These are phyloP conservation scores for Rattus norvegicus DNA, from an alignment of 2,113 vertebrate species.

Conservation along the genomic window DNA sequence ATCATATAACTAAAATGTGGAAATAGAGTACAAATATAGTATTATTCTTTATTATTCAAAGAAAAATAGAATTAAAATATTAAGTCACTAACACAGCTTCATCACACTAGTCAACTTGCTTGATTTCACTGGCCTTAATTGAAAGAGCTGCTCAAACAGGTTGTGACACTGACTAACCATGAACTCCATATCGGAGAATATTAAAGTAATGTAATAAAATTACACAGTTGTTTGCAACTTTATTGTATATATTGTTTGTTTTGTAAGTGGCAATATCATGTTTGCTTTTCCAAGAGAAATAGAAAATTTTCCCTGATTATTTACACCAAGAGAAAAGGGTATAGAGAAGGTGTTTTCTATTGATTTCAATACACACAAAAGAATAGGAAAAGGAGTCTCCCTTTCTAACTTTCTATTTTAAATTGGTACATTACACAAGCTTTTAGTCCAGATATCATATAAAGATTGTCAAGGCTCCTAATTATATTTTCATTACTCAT, in stretches of 20 bases:
- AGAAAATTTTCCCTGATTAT: background rate
- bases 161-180: accelerated
- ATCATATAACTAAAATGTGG: background rate
- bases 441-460: conserved; percentile 13
- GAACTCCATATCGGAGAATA: background rate
- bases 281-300: background rate
- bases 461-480: background rate
- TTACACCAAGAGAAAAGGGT: background rate
- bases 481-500: conserved; percentile 25
- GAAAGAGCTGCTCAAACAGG: background rate
- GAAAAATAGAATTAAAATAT: background rate
- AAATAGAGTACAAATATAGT: background rate
- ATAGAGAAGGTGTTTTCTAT: background rate
- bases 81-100: background rate
- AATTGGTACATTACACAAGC: background rate
- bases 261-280: background rate
- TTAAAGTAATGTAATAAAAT: background rate
- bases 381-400: background rate
- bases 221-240: background rate
- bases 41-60: background rate
- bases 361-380: conserved; percentile 9
- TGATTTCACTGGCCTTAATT: background rate
- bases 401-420: background rate
- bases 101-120: background rate
- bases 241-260: background rate